phyloP scores from a whole-genome alignment of 2,113 vertebrate species.

The Myotis davidii region DNA sequence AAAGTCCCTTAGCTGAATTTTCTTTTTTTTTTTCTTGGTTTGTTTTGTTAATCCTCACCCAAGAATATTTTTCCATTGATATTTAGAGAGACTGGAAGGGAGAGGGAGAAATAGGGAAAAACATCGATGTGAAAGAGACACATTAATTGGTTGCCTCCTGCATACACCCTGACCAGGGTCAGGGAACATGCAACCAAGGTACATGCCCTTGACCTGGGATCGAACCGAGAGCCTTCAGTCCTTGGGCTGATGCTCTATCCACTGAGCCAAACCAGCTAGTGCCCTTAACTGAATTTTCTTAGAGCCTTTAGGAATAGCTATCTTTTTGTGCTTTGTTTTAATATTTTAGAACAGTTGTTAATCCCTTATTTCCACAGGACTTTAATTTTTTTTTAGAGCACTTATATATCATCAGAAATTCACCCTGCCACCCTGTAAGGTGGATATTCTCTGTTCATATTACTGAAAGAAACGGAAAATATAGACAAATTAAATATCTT shows the following conservation, averaged over 20 bases:
- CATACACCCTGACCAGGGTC: no score
- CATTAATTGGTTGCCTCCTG: no score
- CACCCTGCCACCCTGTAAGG: not conserved
- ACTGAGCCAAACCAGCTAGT: no score
- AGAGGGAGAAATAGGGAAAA: no score
- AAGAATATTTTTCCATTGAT: no score
- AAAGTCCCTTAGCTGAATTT: slow-evolving; percentile 7
- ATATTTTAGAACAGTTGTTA: not conserved
- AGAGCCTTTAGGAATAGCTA: slow-evolving; percentile 1
- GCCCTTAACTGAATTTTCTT: not conserved
- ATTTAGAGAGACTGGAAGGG: no score
- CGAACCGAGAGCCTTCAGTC: no score
- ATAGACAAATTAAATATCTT: not conserved
- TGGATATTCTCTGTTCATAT: not conserved
- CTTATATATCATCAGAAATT: not conserved
- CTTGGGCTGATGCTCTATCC: no score
- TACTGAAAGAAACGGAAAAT: slow-evolving; percentile 18
- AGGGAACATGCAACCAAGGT: no score
- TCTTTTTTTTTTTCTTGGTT: not conserved
- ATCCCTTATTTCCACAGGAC: not conserved
- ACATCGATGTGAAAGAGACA: no score
- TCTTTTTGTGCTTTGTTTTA: slow-evolving; percentile 12
- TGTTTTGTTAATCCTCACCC: no score
- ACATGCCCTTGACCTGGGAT: no score
- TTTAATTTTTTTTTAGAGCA: not conserved